Conservation (phyloP, 1,140 invertebrate genomes). For the Thereuonema tuberculata region DNA sequence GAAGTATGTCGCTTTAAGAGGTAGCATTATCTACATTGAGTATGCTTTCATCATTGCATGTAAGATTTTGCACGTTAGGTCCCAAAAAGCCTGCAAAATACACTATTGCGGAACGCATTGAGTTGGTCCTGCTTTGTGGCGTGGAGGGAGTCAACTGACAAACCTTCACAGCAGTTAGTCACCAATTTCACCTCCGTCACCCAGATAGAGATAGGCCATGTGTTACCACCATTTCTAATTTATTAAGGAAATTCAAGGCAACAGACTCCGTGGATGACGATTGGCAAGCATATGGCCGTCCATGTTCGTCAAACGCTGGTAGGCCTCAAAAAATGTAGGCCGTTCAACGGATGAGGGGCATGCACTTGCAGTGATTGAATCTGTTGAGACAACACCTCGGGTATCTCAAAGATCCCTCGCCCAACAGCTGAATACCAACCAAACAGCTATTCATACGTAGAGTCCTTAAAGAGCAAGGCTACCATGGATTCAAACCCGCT, state of each 20-base stretch:
- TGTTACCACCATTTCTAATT: not conserved
- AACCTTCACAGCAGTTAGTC: not conserved
- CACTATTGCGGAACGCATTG: too few species aligned
- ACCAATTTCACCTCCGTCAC: not conserved
- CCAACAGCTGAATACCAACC: not conserved
- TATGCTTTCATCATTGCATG: too few species aligned
- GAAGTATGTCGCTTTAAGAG: not conserved
- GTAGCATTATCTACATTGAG: not conserved
- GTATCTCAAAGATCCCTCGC: not conserved
- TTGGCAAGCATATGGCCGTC: not conserved
- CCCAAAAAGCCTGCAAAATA: not conserved
- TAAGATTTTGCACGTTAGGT: too few species aligned
- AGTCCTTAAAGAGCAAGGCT: not conserved
- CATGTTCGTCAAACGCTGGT: too few species aligned
- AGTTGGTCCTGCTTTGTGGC: not conserved
- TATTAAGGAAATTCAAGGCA: not conserved
- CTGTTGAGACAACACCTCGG: not conserved
- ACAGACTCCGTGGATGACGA: not conserved
- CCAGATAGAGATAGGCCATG: not conserved
- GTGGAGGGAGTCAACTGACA: not conserved
- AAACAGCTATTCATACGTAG: not conserved
- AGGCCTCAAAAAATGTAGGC: too few species aligned
- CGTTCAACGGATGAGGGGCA: not conserved
- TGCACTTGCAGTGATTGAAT: not conserved
- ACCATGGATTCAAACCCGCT: not conserved